These are phyloP conservation scores for Paragorgia papillata DNA, from an alignment of 92 coral and sea anemone genomes.

Conservation along the genomic window DNA sequence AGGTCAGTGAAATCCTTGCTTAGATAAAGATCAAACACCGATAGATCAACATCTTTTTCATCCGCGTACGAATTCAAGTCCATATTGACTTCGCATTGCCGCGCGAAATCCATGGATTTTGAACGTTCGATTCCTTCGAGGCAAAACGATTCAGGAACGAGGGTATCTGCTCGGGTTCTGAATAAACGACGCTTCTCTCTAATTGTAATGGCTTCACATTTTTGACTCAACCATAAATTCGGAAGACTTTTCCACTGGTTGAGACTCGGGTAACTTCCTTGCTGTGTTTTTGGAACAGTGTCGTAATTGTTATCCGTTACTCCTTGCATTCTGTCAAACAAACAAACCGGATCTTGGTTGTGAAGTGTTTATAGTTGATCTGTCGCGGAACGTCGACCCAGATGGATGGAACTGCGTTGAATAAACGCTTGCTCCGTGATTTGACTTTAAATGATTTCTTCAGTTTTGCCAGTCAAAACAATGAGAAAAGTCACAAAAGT, in stretches of 20 bases:
- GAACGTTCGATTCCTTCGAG: conserved; percentile 11
- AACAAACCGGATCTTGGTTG: no score
- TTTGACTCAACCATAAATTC: background rate
- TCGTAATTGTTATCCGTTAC: background rate
- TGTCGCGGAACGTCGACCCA: no score
- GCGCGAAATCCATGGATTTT: conserved; percentile 35
- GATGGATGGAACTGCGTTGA: background rate
- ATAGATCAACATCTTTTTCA: conserved; percentile 1
- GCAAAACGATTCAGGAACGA: background rate
- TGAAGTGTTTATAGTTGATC: no score
- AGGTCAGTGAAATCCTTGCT: conserved; percentile 41
- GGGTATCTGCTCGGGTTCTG: conserved; percentile 14
- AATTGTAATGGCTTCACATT: conserved; percentile 1
- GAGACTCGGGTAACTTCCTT: background rate
- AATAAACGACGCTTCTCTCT: conserved; percentile 12
- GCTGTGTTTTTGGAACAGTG: background rate
- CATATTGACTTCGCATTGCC: background rate
- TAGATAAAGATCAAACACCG: conserved; percentile 31
- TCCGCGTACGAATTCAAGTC: background rate
- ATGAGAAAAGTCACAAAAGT: no score
- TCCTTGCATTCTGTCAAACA: no score
- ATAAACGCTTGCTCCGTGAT: no score
- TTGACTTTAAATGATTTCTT: no score
- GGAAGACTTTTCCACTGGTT: conserved; percentile 41
- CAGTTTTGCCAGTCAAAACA: no score